Conservation (phyloP, 2,797 vertebrate species). For the Paedocypris micromegethes region DNA sequence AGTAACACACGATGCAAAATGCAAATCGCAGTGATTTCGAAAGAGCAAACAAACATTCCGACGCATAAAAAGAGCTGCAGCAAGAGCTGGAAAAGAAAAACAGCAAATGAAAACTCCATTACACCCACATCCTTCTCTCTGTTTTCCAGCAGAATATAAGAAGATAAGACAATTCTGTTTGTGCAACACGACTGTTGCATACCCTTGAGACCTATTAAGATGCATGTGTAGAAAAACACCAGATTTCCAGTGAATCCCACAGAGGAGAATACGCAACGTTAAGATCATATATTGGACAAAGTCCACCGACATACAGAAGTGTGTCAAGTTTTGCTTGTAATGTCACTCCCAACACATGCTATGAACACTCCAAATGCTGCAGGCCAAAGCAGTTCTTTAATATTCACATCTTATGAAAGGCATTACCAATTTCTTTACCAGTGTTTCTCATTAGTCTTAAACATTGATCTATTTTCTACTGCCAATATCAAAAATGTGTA, state of each 20-base stretch:
- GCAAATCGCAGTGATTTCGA: conserved; percentile 10
- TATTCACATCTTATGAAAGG: neutral
- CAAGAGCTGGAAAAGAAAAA: conserved; percentile 21
- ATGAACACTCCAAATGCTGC: neutral
- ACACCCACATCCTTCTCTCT: conserved; percentile 8
- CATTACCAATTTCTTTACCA: neutral
- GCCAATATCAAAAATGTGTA: conserved; percentile 1
- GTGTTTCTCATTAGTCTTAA: conserved; percentile 18
- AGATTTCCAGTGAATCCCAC: conserved; percentile 70
- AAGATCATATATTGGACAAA: conserved; percentile 66
- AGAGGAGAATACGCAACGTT: conserved; percentile 62
- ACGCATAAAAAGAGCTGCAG: conserved; percentile 18
- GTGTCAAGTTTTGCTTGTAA: conserved; percentile 49
- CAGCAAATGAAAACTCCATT: conserved; percentile 25
- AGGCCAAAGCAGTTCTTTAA: neutral
- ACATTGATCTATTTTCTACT: conserved; percentile 16
- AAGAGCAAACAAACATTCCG: conserved; percentile 23
- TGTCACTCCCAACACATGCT: conserved; percentile 19
- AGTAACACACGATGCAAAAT: conserved; percentile 1
- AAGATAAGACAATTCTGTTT: conserved; percentile 52
- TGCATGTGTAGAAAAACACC: conserved; percentile 73
- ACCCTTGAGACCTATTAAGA: conserved; percentile 75
- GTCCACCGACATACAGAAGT: conserved; percentile 48
- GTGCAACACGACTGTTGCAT: conserved; percentile 60
- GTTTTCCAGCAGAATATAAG: conserved; percentile 25